Percentiles rank a stretch among this genome's conserved stretches.
Evolutionary conservation across 2,888 invertebrate species (phyloP).

Genomic region (Xestia rhomboidea): DNA sequence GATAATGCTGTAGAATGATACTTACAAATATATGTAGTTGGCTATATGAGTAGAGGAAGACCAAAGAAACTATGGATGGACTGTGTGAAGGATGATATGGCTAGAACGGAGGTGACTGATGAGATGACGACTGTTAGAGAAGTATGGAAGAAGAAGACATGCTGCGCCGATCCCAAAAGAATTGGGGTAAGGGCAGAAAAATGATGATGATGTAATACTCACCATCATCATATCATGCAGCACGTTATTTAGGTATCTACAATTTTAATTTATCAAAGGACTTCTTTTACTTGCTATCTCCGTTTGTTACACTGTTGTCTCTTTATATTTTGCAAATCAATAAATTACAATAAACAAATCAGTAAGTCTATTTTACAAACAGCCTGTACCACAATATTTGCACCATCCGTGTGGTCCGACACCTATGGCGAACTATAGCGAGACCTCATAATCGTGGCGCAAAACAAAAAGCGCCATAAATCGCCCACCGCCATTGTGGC

Average conservation of each 20-base stretch:
- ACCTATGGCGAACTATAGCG: constrained; percentile 70
- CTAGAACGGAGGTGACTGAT: too few species aligned
- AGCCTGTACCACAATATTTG: constrained; percentile 75
- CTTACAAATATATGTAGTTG: too few species aligned
- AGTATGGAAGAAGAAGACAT: too few species aligned
- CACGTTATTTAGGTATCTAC: not conserved
- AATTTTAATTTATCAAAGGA: not conserved
- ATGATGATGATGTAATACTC: too few species aligned
- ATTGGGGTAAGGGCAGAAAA: too few species aligned
- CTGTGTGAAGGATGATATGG: too few species aligned
- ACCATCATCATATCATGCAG: too few species aligned
- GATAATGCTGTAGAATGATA: not conserved
- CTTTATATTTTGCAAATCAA: not conserved
- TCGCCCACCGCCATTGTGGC: constrained; percentile 77
- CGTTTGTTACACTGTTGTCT: not conserved
- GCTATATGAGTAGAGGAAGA: too few species aligned
- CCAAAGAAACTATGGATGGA: too few species aligned
- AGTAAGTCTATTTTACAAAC: constrained; percentile 33
- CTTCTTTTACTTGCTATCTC: not conserved
- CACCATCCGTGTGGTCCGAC: constrained; percentile 83
- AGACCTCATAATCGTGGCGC: constrained; percentile 75
- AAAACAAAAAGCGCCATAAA: constrained; percentile 87
- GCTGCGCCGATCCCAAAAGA: too few species aligned
- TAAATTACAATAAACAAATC: too few species aligned
- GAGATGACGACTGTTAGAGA: too few species aligned